Evolutionary conservation across 2,888 invertebrate species (phyloP).

Genomic region (Limnephilus rhombicus): DNA sequence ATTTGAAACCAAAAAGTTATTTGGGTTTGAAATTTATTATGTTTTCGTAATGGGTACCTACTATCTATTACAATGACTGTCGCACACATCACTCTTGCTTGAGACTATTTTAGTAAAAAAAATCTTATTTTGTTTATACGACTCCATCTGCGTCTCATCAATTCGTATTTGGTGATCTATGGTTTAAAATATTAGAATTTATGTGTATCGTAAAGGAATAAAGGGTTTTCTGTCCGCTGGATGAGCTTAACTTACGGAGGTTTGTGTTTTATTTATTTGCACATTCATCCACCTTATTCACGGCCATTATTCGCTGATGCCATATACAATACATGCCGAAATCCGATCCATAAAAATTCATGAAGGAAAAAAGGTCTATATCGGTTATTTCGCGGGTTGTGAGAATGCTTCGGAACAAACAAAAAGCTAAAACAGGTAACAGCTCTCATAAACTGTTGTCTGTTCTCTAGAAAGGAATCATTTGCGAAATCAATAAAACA

Average conservation of each 20-base stretch:
- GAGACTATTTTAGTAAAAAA: background rate
- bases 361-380: background rate
- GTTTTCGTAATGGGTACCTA: background rate
- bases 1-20: too few relatives aligned
- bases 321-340: background rate
- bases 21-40: background rate
- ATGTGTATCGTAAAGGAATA: background rate
- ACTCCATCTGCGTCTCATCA: background rate
- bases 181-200: constrained; percentile 1
- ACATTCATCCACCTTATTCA: background rate
- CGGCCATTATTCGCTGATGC: background rate
- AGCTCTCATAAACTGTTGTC: background rate
- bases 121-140: background rate
- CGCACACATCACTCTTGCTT: background rate
- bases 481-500: background rate
- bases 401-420: background rate
- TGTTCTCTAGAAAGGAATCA: background rate
- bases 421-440: background rate
- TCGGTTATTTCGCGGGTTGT: background rate
- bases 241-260: background rate
- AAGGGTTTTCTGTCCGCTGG: background rate
- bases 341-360: background rate
- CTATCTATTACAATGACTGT: background rate
- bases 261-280: background rate
- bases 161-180: background rate